Evolutionary conservation across 2,797 vertebrate species (phyloP).

Genomic region (Semotilus atromaculatus): DNA sequence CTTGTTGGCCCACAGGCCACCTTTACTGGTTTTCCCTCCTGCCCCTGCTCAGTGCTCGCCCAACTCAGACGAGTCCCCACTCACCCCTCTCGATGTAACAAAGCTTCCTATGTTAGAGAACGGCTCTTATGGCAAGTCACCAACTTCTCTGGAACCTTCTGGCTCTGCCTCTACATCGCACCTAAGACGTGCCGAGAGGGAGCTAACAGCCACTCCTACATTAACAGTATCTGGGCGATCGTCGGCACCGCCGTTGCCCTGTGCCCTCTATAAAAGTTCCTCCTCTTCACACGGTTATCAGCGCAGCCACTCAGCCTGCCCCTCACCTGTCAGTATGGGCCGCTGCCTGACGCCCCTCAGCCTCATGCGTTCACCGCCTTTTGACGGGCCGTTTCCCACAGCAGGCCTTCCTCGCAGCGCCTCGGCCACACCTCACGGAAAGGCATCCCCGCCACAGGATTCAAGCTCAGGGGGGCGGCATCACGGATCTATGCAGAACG

Average conservation of each 20-base stretch:
- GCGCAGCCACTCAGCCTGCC: constrained; percentile 95
- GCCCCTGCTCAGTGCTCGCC: constrained; percentile 96
- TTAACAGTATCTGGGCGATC: constrained; percentile 86
- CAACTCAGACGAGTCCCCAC: constrained; percentile 96
- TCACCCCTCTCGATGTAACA: constrained; percentile 92
- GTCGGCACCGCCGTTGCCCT: constrained; percentile 93
- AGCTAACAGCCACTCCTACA: constrained; percentile 87
- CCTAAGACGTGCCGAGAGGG: constrained; percentile 85
- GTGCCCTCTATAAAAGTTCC: constrained; percentile 91
- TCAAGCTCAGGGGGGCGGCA: constrained; percentile 79
- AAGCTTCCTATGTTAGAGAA: constrained; percentile 94
- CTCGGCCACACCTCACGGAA: constrained; percentile 90
- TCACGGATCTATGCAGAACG: constrained; percentile 86
- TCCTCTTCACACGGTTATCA: constrained; percentile 88
- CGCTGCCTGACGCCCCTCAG: constrained; percentile 95
- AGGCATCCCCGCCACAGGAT: constrained; percentile 91
- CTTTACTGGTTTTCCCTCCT: constrained; percentile 94
- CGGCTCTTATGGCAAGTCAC: constrained; percentile 91
- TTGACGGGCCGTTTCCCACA: constrained; percentile 84
- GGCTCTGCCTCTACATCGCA: constrained; percentile 75
- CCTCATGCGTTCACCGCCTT: constrained; percentile 95
- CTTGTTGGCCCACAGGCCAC: constrained; percentile 93
- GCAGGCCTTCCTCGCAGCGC: constrained; percentile 86
- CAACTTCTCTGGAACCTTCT: constrained; percentile 79
- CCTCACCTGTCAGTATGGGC: constrained; percentile 96